A percentile compares a stretch with the other conserved stretches of the same genome.
phyloP scores from a whole-genome alignment of 2,888 invertebrate species.

The Metacarcinus magister region DNA sequence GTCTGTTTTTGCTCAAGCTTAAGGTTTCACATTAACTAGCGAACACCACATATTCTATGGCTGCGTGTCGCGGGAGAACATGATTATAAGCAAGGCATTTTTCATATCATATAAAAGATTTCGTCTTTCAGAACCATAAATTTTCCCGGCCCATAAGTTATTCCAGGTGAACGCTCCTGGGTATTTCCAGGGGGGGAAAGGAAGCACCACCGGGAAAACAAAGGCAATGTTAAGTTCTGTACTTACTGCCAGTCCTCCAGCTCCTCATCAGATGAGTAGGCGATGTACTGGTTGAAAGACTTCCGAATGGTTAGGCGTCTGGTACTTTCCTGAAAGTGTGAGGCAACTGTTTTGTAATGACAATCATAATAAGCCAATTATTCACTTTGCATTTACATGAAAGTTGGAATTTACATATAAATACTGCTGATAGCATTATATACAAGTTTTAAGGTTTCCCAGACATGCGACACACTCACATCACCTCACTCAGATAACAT shows the following conservation, averaged over 20 bases:
- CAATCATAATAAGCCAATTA: background rate
- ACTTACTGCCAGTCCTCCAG: conserved; percentile 81
- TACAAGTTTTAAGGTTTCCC: background rate
- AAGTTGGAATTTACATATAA: background rate
- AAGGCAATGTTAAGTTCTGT: background rate
- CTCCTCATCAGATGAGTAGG: conserved; percentile 81
- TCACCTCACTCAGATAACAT: background rate
- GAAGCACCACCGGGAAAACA: background rate
- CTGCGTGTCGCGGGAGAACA: background rate
- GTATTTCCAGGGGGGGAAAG: too few relatives aligned
- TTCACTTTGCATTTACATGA: background rate
- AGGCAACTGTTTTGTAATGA: background rate
- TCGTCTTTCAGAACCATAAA: too few relatives aligned
- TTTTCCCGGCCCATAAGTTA: too few relatives aligned
- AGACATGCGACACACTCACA: background rate
- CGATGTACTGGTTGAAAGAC: conserved; percentile 78
- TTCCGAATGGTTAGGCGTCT: conserved; percentile 73
- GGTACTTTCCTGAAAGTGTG: conserved; percentile 72
- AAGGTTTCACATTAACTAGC: too few relatives aligned
- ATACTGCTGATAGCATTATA: background rate
- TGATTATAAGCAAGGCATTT: background rate
- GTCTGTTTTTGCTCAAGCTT: too few relatives aligned
- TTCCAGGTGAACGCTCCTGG: too few relatives aligned
- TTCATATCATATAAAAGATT: too few relatives aligned
- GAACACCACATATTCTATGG: background rate